Evolutionary conservation across 1,140 invertebrate species (phyloP), one percentile per base, ranked within the genome.

Genomic region (Solenopsis fugax): DNA sequence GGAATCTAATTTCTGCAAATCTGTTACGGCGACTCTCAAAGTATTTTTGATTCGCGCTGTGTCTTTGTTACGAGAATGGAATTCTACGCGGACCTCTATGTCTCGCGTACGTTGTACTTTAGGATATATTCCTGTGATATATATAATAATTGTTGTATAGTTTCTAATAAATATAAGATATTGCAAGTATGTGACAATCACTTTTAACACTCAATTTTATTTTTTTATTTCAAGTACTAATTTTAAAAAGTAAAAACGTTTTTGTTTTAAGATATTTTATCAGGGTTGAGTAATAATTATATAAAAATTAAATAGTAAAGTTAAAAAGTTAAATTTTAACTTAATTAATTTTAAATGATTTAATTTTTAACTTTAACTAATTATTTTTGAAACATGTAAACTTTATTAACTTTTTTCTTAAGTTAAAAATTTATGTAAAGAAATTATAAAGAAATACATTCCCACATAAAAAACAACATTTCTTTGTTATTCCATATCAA

Each of bases 61-160:
- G 45, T 48, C 41, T 65, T 78, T 64, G 60, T 64, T 50, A 65
- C 16, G 18, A 65, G 45, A 78, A 48, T 29, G 58, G 13, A 12
- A 81, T 56, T 64, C 41, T 29, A 67, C 48, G 9, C 45, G 18
- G 29, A 3, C 41, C 18, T 21, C 1, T 12, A 37, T 16, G 41
- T 41, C 52, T 24, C 2, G 64, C 37, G 34, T 58, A 56, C 50
- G 65, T 71, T 81, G 64, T 81, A 81, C 64, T 65, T 81, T 81
- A 81, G 24, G 24, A 71, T 71, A 71, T 81, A 81, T 81, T 81
- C 52, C 78, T 81, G 78, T 81, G 78, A 81, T 81, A 81, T 41
- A 7, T 29, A 29, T 29, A 29, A 29, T 81, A 71, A 71, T 58
- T 71, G 78, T 71, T 81, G 65, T 71, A 81, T 71, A 81, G 65